A percentile compares a stretch with the other conserved stretches of the same genome.
These are phyloP conservation scores for Priocnemis perturbator DNA, from an alignment of 2,888 invertebrate genomes.

Conservation along the genomic window DNA sequence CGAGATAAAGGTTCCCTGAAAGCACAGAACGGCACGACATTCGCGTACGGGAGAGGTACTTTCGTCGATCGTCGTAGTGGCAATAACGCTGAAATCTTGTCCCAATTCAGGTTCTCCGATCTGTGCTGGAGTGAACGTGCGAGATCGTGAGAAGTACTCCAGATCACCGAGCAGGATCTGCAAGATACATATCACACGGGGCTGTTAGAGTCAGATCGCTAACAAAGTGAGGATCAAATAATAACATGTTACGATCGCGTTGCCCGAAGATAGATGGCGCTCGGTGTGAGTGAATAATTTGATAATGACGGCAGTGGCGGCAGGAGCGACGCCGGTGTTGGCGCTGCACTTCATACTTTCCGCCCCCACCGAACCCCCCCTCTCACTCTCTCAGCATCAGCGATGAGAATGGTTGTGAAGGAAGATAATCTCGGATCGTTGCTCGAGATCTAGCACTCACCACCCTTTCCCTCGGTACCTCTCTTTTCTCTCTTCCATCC, in stretches of 20 bases:
- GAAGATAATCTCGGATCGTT: slow-evolving; percentile 62
- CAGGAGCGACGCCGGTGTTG: slow-evolving; percentile 41
- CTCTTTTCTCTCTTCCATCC: slow-evolving; percentile 18
- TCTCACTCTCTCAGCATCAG: slow-evolving; percentile 43
- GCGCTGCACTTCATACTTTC: slow-evolving; percentile 45
- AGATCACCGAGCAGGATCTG: slow-evolving; percentile 66
- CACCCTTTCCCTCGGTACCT: slow-evolving; percentile 8
- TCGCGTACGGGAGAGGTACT: neutral
- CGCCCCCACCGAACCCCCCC: slow-evolving; percentile 46
- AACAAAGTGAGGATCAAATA: slow-evolving; percentile 75
- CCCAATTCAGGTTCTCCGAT: neutral
- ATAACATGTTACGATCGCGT: slow-evolving; percentile 72
- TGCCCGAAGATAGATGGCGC: slow-evolving; percentile 70
- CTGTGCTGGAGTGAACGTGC: slow-evolving; percentile 8
- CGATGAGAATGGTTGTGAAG: slow-evolving; percentile 54
- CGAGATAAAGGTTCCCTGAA: no score
- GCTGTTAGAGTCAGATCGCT: slow-evolving; percentile 68
- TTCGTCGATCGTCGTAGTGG: neutral
- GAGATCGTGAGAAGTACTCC: slow-evolving; percentile 69
- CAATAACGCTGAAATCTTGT: slow-evolving; percentile 9
- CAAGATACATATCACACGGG: slow-evolving; percentile 55
- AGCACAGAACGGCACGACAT: no score
- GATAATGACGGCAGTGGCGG: slow-evolving; percentile 67
- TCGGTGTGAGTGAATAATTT: slow-evolving; percentile 73
- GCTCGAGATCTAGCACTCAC: slow-evolving; percentile 65